Percentiles rank a stretch among this genome's conserved stretches.
Evolutionary conservation across 2,797 vertebrate species (phyloP).

Genomic region (Acipenser ruthenus): DNA sequence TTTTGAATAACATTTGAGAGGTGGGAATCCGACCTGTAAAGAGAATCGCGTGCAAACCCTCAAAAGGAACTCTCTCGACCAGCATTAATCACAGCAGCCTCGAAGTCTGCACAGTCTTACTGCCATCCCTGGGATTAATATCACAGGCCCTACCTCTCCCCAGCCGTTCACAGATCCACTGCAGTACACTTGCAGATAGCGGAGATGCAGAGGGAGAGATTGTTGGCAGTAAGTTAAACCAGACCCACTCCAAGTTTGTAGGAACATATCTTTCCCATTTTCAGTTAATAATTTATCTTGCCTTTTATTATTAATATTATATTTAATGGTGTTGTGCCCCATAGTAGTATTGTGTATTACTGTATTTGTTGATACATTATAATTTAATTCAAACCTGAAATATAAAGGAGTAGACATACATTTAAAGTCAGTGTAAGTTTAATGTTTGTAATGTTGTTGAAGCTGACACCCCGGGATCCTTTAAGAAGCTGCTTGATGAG

Average conservation of each 20-base stretch:
- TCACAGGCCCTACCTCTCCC: neutral
- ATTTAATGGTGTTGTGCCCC: too few relatives aligned
- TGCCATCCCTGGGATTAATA: slow-evolving; percentile 1
- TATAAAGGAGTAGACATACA: too few relatives aligned
- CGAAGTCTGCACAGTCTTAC: neutral
- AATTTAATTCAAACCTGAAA: too few relatives aligned
- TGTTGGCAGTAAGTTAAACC: neutral
- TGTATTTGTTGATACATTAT: too few relatives aligned
- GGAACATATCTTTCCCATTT: neutral
- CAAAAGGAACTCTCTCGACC: neutral
- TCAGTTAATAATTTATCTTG: neutral
- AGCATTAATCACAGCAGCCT: neutral
- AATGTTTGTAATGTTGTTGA: too few relatives aligned
- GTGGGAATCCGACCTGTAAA: neutral
- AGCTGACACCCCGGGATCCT: too few relatives aligned
- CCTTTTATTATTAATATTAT: neutral
- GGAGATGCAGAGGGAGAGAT: neutral
- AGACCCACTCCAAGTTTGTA: neutral
- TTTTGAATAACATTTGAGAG: neutral
- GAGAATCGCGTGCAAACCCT: neutral
- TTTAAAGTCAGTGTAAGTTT: too few relatives aligned
- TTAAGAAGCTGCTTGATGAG: too few relatives aligned
- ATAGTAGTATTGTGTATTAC: too few relatives aligned
- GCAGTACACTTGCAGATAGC: neutral
- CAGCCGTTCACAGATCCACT: neutral